A percentile compares a stretch with the other conserved stretches of the same genome.
Conservation (phyloP, 2,113 vertebrate species). For the Aleadryas rufinucha region DNA sequence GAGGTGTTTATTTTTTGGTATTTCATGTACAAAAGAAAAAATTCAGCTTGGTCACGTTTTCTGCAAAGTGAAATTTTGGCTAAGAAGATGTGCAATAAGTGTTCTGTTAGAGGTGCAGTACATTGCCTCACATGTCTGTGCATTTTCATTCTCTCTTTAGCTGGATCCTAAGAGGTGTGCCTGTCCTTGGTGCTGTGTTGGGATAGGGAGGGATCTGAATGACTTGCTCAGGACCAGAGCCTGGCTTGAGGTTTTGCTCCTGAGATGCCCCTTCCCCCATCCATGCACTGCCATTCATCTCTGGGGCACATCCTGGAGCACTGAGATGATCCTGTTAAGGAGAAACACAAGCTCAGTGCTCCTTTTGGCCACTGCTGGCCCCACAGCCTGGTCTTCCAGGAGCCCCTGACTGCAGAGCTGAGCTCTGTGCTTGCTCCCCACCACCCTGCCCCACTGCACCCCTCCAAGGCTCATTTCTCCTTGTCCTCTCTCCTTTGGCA, state of each 20-base stretch:
- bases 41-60: background rate
- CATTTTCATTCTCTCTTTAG: background rate
- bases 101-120: background rate
- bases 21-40: background rate
- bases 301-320: background rate
- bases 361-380: background rate
- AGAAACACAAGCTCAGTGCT: background rate
- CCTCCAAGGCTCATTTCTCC: background rate
- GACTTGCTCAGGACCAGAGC: background rate
- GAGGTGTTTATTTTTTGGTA: background rate
- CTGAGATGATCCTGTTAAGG: background rate
- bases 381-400: background rate
- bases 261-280: background rate
- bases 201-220: background rate
- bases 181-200: background rate
- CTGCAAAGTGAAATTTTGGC: background rate
- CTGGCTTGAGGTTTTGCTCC: background rate
- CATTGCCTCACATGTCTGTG: background rate
- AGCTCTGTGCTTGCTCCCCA: background rate
- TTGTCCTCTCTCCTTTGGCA: constrained; percentile 52
- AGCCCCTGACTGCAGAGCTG: rapidly evolving
- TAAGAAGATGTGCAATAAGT: background rate
- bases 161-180: background rate
- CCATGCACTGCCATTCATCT: background rate
- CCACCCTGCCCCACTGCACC: background rate